These are phyloP conservation scores for Papio anubis DNA, from an alignment of 2,113 vertebrate species.

Conservation along the genomic window DNA sequence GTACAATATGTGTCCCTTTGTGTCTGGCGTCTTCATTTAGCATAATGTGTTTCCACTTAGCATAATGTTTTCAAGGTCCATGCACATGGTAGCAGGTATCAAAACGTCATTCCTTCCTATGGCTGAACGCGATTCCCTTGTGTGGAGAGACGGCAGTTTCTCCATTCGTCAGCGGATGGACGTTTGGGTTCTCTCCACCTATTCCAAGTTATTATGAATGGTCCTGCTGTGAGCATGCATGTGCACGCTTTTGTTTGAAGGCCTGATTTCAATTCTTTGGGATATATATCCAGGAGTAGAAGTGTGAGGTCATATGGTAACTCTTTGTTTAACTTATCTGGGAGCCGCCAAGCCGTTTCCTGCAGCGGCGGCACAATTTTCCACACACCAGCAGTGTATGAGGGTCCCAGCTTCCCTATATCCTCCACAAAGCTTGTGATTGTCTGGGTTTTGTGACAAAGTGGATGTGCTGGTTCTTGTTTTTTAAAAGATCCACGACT, in stretches of 20 bases:
- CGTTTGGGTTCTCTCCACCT: background rate
- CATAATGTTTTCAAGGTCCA: background rate
- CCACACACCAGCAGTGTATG: rapidly evolving
- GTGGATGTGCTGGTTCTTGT: background rate
- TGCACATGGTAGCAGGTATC: background rate
- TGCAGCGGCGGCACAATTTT: rapidly evolving
- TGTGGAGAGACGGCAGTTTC: rapidly evolving
- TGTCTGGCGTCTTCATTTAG: background rate
- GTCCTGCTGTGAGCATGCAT: background rate
- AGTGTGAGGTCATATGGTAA: background rate
- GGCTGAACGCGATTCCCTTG: background rate
- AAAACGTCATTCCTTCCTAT: background rate
- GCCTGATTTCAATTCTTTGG: background rate
- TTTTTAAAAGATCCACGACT: background rate
- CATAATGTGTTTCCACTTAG: background rate
- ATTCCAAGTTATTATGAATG: background rate
- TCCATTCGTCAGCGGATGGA: background rate
- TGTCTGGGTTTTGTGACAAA: background rate
- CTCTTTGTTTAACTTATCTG: background rate
- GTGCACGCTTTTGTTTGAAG: background rate
- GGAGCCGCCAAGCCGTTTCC: background rate
- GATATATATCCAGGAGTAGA: background rate
- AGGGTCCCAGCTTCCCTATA: background rate
- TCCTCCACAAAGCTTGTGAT: background rate
- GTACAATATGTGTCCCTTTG: background rate